phyloP scores from a whole-genome alignment of 1,140 invertebrate species.

The Drosophila ohnishii region DNA sequence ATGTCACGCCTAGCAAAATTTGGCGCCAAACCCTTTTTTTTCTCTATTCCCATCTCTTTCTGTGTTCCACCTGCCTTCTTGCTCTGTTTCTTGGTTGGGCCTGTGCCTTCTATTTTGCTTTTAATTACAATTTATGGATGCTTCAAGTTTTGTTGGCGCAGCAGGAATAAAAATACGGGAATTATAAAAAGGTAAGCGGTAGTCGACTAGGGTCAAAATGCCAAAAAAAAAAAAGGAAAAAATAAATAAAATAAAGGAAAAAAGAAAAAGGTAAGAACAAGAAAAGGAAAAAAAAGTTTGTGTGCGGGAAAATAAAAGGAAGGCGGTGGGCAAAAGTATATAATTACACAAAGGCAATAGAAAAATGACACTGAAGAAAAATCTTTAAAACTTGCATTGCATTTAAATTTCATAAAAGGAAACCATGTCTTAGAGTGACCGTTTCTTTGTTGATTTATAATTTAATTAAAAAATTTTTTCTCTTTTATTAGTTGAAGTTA shows the following conservation, averaged over 20 bases:
- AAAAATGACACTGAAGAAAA: conserved; percentile 9
- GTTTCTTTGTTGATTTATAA: too few species aligned
- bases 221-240: conserved; percentile 29
- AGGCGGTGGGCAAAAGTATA: conserved; percentile 22
- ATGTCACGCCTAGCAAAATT: conserved; percentile 55
- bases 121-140: conserved; percentile 79
- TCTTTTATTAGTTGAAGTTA: too few species aligned
- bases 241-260: conserved; percentile 2
- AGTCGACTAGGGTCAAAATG: conserved; percentile 43
- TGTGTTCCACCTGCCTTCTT: not conserved
- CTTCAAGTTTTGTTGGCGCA: conserved; percentile 51
- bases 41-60: not conserved
- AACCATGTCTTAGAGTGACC: too few species aligned
- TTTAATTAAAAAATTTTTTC: too few species aligned
- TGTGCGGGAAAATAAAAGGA: not conserved
- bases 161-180: conserved; percentile 40
- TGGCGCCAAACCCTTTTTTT: conserved; percentile 50
- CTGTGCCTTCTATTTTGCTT: conserved; percentile 42
- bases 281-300: not conserved
- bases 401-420: too few species aligned
- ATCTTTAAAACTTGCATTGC: not conserved
- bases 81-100: not conserved
- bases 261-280: conserved; percentile 4
- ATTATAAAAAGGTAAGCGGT: conserved; percentile 44
- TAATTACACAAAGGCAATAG: conserved; percentile 74